Evolutionary conservation across 53 echinoderm and acorn worm genomes (phyloP).

Genomic region (Patiria pectinifera): DNA sequence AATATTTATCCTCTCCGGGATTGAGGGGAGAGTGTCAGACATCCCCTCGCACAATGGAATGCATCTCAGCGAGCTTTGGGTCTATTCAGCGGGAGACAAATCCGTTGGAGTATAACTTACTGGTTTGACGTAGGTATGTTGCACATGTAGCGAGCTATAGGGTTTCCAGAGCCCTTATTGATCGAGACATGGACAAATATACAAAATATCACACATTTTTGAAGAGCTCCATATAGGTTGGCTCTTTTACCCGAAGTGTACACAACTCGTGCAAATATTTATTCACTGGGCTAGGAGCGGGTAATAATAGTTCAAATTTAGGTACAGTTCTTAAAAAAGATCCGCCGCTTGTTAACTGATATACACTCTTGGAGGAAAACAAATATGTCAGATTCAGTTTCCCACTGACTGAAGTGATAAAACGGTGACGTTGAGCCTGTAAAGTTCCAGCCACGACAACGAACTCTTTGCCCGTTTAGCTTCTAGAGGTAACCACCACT

Average conservation of each 20-base stretch:
- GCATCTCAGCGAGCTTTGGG: not conserved
- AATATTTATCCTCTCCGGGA: conserved; percentile 26
- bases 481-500: no score
- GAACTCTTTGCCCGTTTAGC: no score
- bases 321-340: not conserved
- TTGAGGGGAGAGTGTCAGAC: conserved; percentile 32
- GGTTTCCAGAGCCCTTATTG: not conserved
- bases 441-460: no score
- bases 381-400: not conserved
- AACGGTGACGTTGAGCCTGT: not conserved
- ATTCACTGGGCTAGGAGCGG: not conserved
- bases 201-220: not conserved
- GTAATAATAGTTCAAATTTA: not conserved
- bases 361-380: not conserved
- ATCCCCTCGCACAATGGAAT: conserved; percentile 17
- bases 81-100: conserved; percentile 7
- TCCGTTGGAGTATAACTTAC: conserved; percentile 31
- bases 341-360: not conserved
- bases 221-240: not conserved
- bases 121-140: conserved; percentile 35
- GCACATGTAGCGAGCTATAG: not conserved
- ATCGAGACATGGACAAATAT: not conserved
- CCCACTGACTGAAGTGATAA: not conserved
- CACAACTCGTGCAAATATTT: conserved; percentile 4
- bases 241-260: not conserved